Conservation (phyloP, 2,888 invertebrate genomes). For the Ommatoiulus sabulosus region DNA sequence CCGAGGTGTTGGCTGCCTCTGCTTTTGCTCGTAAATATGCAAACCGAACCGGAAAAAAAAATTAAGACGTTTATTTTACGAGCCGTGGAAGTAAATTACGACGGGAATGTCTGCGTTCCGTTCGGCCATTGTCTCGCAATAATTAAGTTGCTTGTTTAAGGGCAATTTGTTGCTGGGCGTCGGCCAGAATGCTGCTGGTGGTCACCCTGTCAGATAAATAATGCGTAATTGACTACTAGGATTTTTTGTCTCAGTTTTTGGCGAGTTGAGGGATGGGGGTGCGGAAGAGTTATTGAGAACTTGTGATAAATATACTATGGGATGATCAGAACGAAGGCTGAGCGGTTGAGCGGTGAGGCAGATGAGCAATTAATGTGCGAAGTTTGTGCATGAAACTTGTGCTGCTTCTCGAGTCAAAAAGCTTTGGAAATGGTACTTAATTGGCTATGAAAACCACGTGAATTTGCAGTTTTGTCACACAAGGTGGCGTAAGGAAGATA, state of each 20-base stretch:
- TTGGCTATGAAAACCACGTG: too few species aligned
- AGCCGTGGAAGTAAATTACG: constrained; percentile 13
- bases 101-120: neutral
- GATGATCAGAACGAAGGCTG: too few species aligned
- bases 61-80: constrained; percentile 1
- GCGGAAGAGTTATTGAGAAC: neutral
- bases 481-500: too few species aligned
- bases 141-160: constrained; percentile 34
- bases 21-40: constrained; percentile 3
- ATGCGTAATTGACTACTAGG: constrained; percentile 21
- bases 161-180: constrained; percentile 28
- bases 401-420: too few species aligned
- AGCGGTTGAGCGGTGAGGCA: too few species aligned
- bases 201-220: constrained; percentile 20
- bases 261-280: neutral
- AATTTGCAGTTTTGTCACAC: too few species aligned
- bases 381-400: too few species aligned
- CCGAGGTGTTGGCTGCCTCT: neutral
- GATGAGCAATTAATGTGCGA: too few species aligned
- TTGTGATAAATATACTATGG: too few species aligned
- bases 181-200: constrained; percentile 21
- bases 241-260: neutral
- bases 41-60: neutral
- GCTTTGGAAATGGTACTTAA: too few species aligned
- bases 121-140: neutral